Percentiles rank a stretch among this genome's conserved stretches.
phyloP scores from a whole-genome alignment of 2,113 vertebrate genomes.

The Arothron firmamentum region DNA sequence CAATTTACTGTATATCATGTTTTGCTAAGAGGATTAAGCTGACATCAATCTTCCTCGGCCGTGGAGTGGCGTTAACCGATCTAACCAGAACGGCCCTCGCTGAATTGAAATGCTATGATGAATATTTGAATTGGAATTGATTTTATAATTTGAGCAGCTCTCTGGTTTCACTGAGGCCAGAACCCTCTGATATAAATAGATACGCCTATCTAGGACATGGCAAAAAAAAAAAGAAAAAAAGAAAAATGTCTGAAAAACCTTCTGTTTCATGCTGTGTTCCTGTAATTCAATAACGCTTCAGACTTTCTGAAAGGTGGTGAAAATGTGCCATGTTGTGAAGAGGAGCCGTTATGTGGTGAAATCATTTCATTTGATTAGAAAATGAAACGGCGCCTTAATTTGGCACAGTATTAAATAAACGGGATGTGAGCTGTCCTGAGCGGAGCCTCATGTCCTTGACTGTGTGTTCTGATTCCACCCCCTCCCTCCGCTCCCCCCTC shows the following conservation, averaged over 20 bases:
- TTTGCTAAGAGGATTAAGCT: constrained; percentile 51
- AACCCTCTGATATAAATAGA: constrained; percentile 70
- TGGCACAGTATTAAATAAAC: no score
- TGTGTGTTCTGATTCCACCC: no score
- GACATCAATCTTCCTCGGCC: constrained; percentile 60
- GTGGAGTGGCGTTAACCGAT: constrained; percentile 59
- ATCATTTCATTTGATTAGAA: no score
- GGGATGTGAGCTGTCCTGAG: no score
- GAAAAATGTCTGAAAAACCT: constrained; percentile 41
- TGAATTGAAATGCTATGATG: constrained; percentile 74
- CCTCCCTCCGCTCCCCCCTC: no score
- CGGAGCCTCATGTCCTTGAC: no score
- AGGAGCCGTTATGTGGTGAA: constrained; percentile 14
- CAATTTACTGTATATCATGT: constrained; percentile 57
- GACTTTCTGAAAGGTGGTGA: constrained; percentile 15
- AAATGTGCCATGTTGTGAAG: constrained; percentile 13
- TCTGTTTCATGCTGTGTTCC: constrained; percentile 37
- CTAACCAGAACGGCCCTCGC: constrained; percentile 62
- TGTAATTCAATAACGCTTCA: constrained; percentile 31
- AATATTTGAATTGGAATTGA: constrained; percentile 78
- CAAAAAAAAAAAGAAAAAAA: constrained; percentile 22
- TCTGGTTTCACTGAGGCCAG: constrained; percentile 71
- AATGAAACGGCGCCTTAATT: no score
- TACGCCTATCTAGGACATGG: constrained; percentile 45
- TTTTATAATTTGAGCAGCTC: constrained; percentile 74